Conservation (phyloP, 2,797 vertebrate genomes). For the Meriones psammophilus region DNA sequence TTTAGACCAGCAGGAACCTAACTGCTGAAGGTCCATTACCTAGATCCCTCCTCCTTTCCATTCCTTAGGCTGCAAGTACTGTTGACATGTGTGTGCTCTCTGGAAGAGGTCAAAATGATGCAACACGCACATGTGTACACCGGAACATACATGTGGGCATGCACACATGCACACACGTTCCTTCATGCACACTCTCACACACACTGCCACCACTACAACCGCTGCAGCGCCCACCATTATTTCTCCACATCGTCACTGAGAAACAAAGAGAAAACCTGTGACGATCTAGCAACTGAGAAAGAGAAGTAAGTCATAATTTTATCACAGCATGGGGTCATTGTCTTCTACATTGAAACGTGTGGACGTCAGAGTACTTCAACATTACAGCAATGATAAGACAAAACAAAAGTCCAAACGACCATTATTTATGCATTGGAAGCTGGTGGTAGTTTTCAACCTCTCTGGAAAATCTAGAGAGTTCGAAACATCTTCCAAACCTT, state of each 20-base stretch:
- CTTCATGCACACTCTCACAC: background rate
- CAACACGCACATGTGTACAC: background rate
- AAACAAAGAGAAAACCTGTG: background rate
- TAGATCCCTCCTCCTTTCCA: background rate
- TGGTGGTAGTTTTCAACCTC: background rate
- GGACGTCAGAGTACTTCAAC: background rate
- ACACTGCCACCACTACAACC: background rate
- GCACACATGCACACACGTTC: background rate
- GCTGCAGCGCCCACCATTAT: accelerated
- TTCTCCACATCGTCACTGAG: background rate
- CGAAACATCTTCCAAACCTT: background rate
- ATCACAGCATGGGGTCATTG: background rate
- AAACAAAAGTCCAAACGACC: background rate
- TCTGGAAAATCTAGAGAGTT: background rate
- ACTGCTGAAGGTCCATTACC: accelerated
- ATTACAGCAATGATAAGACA: background rate
- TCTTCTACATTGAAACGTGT: background rate
- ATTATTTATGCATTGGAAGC: background rate
- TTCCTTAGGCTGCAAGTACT: background rate
- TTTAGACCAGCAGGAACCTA: background rate
- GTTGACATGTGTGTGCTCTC: background rate
- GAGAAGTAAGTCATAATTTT: background rate
- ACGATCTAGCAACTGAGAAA: background rate
- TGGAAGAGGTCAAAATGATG: background rate
- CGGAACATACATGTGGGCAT: background rate